These are phyloP conservation scores for Petrocephalus schoutedeni DNA, from an alignment of 2,797 vertebrate species.

Conservation along the genomic window DNA sequence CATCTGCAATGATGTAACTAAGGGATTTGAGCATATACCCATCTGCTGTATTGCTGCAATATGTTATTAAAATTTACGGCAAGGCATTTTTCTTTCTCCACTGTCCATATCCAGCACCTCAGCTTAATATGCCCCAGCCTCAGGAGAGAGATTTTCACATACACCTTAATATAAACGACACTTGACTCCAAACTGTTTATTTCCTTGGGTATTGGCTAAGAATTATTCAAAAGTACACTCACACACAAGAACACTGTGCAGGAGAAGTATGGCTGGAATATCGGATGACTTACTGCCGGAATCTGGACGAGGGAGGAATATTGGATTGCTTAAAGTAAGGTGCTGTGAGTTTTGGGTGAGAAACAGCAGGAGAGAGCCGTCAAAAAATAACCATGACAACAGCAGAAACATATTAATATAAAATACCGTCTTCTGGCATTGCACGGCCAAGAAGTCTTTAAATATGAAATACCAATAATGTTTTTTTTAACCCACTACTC, in stretches of 20 bases:
- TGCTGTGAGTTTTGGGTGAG: constrained; percentile 62
- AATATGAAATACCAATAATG: constrained; percentile 76
- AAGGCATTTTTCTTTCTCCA: not conserved
- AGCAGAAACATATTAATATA: constrained; percentile 68
- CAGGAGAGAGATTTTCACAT: not conserved
- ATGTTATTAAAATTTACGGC: not conserved
- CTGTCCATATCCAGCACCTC: not conserved
- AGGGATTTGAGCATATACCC: not conserved
- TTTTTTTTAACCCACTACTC: constrained; percentile 52
- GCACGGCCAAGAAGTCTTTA: constrained; percentile 74
- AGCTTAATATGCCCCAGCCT: not conserved
- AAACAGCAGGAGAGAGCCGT: constrained; percentile 65
- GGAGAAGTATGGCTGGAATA: not conserved
- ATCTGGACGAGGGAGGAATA: constrained; percentile 35
- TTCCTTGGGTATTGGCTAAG: constrained; percentile 55
- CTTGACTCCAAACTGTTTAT: not conserved
- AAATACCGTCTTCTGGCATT: constrained; percentile 71
- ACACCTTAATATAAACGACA: not conserved
- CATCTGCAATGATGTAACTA: not conserved
- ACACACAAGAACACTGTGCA: not conserved
- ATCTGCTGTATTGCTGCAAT: not conserved
- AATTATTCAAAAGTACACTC: constrained; percentile 66
- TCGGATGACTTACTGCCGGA: not conserved
- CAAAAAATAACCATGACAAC: constrained; percentile 70
- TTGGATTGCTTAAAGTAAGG: constrained; percentile 64